Conservation (phyloP, 1,140 invertebrate genomes). For the Anoplophora glabripennis region DNA sequence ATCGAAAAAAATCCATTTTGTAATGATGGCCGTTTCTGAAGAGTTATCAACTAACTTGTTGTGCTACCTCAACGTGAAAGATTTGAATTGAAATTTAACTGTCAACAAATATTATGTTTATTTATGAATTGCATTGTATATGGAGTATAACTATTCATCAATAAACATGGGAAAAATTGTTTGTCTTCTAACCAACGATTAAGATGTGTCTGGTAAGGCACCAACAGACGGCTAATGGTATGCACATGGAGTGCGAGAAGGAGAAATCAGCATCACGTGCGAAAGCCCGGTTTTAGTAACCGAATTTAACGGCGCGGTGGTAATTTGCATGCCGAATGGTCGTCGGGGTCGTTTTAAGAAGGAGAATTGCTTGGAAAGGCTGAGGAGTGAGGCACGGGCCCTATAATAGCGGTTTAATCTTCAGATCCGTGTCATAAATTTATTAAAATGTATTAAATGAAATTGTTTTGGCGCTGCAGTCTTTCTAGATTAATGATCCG, state of each 20-base stretch:
- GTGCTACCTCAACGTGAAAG: too few species aligned
- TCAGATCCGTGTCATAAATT: constrained; percentile 44
- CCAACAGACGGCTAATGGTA: neutral
- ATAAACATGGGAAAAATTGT: too few species aligned
- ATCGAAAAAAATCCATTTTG: too few species aligned
- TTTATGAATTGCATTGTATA: too few species aligned
- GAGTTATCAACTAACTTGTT: too few species aligned
- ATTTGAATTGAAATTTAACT: too few species aligned
- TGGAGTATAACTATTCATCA: too few species aligned
- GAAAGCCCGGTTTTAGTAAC: constrained; percentile 34
- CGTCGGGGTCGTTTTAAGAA: constrained; percentile 33
- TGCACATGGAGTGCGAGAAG: neutral
- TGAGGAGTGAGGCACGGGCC: constrained; percentile 38
- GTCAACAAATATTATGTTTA: too few species aligned
- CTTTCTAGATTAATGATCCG: constrained; percentile 37
- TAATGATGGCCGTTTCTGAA: too few species aligned
- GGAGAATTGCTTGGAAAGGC: constrained; percentile 33
- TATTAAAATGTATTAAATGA: constrained; percentile 49
- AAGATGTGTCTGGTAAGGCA: too few species aligned
- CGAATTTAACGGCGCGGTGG: constrained; percentile 42
- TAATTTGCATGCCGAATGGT: constrained; percentile 42
- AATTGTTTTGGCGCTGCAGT: constrained; percentile 41
- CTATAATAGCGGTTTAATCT: constrained; percentile 47
- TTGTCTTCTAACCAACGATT: too few species aligned
- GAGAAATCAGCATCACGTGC: neutral